A percentile compares a stretch with the other conserved stretches of the same genome.
Evolutionary conservation across 2,113 vertebrate genomes (phyloP).

Genomic region (Scolopax mira): DNA sequence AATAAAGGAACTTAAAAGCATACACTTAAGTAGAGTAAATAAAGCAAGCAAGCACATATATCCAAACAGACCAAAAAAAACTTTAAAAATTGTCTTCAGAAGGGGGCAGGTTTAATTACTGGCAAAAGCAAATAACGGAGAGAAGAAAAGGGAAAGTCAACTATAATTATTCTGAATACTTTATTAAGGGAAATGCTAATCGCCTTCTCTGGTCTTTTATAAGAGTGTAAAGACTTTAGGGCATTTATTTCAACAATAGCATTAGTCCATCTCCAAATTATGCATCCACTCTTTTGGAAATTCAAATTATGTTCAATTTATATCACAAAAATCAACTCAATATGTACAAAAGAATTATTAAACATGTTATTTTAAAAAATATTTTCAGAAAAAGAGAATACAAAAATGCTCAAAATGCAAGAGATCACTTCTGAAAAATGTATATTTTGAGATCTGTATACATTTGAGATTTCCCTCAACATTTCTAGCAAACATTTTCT

Average conservation of each 20-base stretch:
- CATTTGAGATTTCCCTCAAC: background rate
- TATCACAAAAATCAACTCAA: background rate
- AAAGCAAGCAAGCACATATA: conserved; percentile 13
- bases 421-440: background rate
- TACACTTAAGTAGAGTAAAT: conserved; percentile 24
- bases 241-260: background rate
- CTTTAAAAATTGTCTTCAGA: background rate
- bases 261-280: background rate
- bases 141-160: conserved; percentile 4
- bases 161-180: conserved; percentile 2
- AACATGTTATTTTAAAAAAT: background rate
- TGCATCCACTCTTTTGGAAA: background rate
- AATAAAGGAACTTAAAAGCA: conserved; percentile 51
- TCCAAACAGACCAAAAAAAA: background rate
- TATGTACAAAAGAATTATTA: background rate
- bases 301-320: background rate
- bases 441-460: background rate
- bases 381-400: background rate
- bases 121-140: background rate
- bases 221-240: background rate
- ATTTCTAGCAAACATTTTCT: background rate
- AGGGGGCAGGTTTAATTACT: background rate
- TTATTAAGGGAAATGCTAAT: background rate
- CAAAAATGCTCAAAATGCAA: background rate
- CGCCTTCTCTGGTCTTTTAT: background rate